Percentiles rank a stretch among this genome's conserved stretches.
Evolutionary conservation across 2,113 vertebrate genomes (phyloP).

Genomic region (Caracal caracal): DNA sequence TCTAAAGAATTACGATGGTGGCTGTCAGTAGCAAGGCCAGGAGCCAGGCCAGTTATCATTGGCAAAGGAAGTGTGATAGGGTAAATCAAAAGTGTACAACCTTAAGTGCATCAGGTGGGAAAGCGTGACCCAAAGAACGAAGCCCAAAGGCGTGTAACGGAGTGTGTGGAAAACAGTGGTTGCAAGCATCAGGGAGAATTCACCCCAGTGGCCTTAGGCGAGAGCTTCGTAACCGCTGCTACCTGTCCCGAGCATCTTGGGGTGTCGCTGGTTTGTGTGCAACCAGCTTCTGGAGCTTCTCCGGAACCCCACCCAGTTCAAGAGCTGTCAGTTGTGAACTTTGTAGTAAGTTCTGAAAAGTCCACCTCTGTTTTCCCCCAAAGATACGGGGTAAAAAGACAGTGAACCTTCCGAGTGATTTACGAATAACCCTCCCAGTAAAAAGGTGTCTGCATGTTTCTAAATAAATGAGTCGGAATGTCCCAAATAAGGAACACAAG

Average conservation of each 20-base stretch:
- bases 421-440: not conserved
- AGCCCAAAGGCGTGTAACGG: fast-evolving
- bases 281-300: not conserved
- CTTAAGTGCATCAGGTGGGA: not conserved
- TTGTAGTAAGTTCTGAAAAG: not conserved
- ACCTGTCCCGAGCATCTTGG: not conserved
- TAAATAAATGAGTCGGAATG: not conserved
- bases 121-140: fast-evolving
- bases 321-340: not conserved
- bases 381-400: not conserved
- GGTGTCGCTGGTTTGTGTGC: not conserved
- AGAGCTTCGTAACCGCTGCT: not conserved
- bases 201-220: not conserved
- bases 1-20: not conserved
- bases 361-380: not conserved
- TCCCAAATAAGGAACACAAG: not conserved
- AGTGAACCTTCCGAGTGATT: not conserved
- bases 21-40: not conserved
- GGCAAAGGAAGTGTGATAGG: not conserved
- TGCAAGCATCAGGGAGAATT: fast-evolving
- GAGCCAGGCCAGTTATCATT: not conserved
- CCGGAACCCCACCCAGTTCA: not conserved
- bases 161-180: fast-evolving
- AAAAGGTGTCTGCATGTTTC: not conserved
- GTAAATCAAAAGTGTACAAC: fast-evolving